Base-by-base conservation (phyloP, 2,888 invertebrate species). In the Acanthosoma haemorrhoidale region DNA sequence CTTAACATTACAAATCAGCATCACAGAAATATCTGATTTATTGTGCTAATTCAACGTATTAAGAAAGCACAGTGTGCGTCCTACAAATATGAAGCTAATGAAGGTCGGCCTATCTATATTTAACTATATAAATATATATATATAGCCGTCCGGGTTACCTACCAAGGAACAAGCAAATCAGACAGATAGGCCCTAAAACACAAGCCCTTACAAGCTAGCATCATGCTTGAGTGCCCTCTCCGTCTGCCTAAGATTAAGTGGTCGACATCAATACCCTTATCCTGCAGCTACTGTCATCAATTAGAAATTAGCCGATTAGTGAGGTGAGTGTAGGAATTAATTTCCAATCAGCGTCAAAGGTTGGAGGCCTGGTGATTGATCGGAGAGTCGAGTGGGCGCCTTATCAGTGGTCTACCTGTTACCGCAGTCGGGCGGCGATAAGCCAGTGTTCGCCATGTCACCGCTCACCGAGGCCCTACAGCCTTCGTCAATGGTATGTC, bases 371-470 rank as follows among this genome's bases (percentile, higher is more conserved):
- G 21, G 18, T 51, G 43, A 51, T 51, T 13, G 43, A 51, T 51
- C 43, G 43, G 4, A 13, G 21, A 51, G 21, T 51, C 43, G 43
- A 51, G 2, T 18, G 18, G 18, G n/a, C n/a, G n/a, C 4, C 13
- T 51, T 13, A 21, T 11, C 21, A 11, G 13, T 9, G 38, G 11
- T 38, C 3, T 25, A 51, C 21, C 43, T 25, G 21, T n/a, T n/a
- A n/a, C n/a, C n/a, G n/a, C n/a, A n/a, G n/a, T 2, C 15, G 18
- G 3, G 9, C 21, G 0, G 13, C n/a, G 43, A 51, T 51, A 51
- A 51, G 43, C 43, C 43, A 51, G 43, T 51, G 43, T 51, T 51
- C 43, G 43, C 43, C 43, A 51, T 51, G 43, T 51, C 43, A 13
- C 43, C 43, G 25, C 43, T 51, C 43, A 11, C 25, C 4, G 43